Evolutionary conservation across 2,113 vertebrate genomes (phyloP), one percentile per base, ranked within the genome.

Genomic region (Nettapus auritus): DNA sequence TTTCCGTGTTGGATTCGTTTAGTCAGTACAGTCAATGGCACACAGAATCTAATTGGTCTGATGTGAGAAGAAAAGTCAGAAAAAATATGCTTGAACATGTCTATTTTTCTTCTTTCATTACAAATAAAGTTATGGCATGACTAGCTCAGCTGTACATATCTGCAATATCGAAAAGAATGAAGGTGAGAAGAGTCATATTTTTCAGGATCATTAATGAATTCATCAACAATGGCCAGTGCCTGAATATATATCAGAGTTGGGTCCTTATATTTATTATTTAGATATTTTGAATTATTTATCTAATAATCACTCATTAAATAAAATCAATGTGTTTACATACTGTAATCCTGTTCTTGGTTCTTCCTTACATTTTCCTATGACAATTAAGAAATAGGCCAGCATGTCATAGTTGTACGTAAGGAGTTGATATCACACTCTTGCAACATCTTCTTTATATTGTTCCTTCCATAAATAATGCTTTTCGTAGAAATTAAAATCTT

Each of bases 81-180:
- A 33, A 83, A 87, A 20, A 11, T 2, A 28, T 23, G 19, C 4
- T 29, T 52, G 14, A 46, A 3, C 0, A 0, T 15, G 3, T 8
- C 18, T 46, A 17, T 23, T 82, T 66, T 60, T 44, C 26, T 63
- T 38, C 5, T 91, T 71, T 64, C 5, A 55, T 23, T 36, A 7
- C 8, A n/a, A 73, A 66, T 34, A 52, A 25, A 86, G 2, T 3
- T 48, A 23, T 33, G 25, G 2, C 10, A 57, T 50, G 3, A 66
- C 34, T 62, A 86, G 11, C 19, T 76, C 50, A 36, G 10, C 3
- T 83, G 25, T 33, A 13, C 21, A 4, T 26, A 56, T 3, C 10
- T 29, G 18, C 6, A 44, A 11, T 6, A 71, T 11, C 60, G 66
- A 82, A 42, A 6, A 53, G 84, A 25, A 42, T 42, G 11, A 48